Evolutionary conservation across 2,113 vertebrate genomes (phyloP).

Genomic region (Corythaixoides concolor): DNA sequence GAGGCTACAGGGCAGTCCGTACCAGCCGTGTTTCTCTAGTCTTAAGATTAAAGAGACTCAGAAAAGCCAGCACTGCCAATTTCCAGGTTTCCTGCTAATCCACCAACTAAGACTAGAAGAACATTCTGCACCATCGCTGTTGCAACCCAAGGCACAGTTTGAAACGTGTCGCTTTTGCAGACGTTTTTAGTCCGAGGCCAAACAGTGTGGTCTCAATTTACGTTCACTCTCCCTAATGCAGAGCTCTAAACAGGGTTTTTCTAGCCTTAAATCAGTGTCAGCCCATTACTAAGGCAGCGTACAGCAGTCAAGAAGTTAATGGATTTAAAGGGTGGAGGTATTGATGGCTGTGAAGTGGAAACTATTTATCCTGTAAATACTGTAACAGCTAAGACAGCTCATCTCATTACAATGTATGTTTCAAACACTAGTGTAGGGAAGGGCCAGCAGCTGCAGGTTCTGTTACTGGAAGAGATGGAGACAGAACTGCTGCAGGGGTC

Average conservation of each 20-base stretch:
- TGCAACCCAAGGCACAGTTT: neutral
- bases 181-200: neutral
- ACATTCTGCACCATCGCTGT: neutral
- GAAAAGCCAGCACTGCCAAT: neutral
- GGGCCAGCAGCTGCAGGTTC: neutral
- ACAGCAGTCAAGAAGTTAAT: slow-evolving; percentile 46
- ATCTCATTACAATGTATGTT: slow-evolving; percentile 52
- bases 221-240: slow-evolving; percentile 5
- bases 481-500: neutral
- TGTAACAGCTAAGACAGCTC: slow-evolving; percentile 47
- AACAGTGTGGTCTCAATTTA: slow-evolving; percentile 11
- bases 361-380: slow-evolving; percentile 70
- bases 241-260: slow-evolving; percentile 10
- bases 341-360: slow-evolving; percentile 62
- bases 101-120: neutral
- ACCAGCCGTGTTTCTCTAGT: neutral
- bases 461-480: neutral
- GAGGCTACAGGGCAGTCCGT: neutral
- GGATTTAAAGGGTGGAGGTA: slow-evolving; percentile 46
- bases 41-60: neutral
- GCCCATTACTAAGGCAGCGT: neutral
- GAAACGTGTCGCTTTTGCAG: neutral
- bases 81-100: neutral
- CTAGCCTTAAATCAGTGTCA: slow-evolving; percentile 48
- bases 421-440: neutral